Conservation (phyloP, 2,888 invertebrate genomes). For the Trichacis sp. region DNA sequence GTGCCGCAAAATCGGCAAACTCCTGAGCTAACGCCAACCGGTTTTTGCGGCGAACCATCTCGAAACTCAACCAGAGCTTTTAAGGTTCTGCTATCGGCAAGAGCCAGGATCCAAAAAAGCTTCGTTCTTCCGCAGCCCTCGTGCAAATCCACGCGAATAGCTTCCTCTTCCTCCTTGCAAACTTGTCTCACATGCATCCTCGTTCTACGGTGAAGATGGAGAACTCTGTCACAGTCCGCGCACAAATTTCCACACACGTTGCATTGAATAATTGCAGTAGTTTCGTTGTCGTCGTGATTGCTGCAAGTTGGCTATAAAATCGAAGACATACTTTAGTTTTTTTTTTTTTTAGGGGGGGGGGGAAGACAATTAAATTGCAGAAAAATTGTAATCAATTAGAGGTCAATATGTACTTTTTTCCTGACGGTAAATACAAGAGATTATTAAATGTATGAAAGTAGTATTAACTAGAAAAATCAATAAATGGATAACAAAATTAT, state of each 20-base stretch:
- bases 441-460: too few relatives aligned
- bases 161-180: slow-evolving; percentile 96
- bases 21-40: slow-evolving; percentile 72
- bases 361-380: too few relatives aligned
- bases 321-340: too few relatives aligned
- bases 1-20: slow-evolving; percentile 93
- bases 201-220: slow-evolving; percentile 91
- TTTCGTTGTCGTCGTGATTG: slow-evolving; percentile 97
- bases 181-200: slow-evolving; percentile 89
- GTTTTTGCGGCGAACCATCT: slow-evolving; percentile 75
- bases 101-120: slow-evolving; percentile 92
- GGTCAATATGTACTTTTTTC: too few relatives aligned
- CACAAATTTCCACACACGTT: slow-evolving; percentile 92
- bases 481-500: too few relatives aligned
- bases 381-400: too few relatives aligned
- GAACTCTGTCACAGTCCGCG: slow-evolving; percentile 94
- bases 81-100: slow-evolving; percentile 93
- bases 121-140: slow-evolving; percentile 96
- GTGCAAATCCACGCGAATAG: slow-evolving; percentile 96
- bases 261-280: slow-evolving; percentile 93
- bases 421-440: too few relatives aligned
- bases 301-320: slow-evolving; percentile 87
- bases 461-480: too few relatives aligned
- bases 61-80: slow-evolving; percentile 93
- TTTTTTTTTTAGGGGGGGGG: too few relatives aligned